Conservation (phyloP, 2,113 vertebrate genomes). For the Periophthalmodon schlosseri region DNA sequence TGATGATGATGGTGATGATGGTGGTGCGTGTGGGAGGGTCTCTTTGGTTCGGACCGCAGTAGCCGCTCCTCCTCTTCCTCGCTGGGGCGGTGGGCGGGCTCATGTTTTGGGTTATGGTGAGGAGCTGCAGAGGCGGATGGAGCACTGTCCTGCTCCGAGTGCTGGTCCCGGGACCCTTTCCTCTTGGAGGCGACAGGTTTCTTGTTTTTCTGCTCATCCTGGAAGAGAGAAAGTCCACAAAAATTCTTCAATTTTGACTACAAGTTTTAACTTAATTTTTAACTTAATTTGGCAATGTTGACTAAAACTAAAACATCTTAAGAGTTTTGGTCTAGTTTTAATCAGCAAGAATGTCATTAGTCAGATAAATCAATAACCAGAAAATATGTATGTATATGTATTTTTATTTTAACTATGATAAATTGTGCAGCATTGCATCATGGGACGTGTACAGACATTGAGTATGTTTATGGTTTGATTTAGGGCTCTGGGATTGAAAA, state of each 20-base stretch:
- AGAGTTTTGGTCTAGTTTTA: too few relatives aligned
- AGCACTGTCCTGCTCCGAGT: slow-evolving; percentile 48
- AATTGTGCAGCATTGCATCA: too few relatives aligned
- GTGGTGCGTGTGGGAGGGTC: slow-evolving; percentile 81
- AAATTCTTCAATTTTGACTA: neutral
- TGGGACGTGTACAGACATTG: too few relatives aligned
- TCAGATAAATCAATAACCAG: too few relatives aligned
- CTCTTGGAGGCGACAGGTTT: slow-evolving; percentile 78
- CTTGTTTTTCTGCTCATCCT: slow-evolving; percentile 86
- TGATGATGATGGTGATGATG: slow-evolving; percentile 82
- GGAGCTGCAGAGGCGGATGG: slow-evolving; percentile 43
- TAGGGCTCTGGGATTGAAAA: too few relatives aligned
- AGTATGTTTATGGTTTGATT: too few relatives aligned
- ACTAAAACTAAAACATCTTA: too few relatives aligned
- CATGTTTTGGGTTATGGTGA: slow-evolving; percentile 52
- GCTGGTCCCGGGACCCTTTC: slow-evolving; percentile 76
- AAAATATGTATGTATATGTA: too few relatives aligned
- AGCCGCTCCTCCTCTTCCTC: slow-evolving; percentile 74
- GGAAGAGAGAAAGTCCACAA: slow-evolving; percentile 14
- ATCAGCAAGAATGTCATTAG: too few relatives aligned
- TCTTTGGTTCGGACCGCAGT: slow-evolving; percentile 80
- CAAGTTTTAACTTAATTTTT: too few relatives aligned
- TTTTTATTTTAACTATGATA: too few relatives aligned
- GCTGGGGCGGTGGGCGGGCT: slow-evolving; percentile 46
- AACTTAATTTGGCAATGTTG: too few relatives aligned